Conservation (phyloP, 2,113 vertebrate species). For the Neogale vison region DNA sequence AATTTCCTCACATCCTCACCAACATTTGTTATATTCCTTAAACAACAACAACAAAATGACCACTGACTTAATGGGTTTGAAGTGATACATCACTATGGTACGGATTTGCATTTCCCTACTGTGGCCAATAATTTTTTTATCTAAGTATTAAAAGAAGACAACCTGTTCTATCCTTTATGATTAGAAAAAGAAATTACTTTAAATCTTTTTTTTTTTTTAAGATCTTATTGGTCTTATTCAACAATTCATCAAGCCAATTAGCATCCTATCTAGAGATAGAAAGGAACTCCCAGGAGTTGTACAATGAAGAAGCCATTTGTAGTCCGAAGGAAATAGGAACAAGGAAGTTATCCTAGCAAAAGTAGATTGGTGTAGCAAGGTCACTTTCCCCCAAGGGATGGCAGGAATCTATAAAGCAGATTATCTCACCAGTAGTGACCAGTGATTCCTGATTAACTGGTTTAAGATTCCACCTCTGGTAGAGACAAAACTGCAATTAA, state of each 20-base stretch:
- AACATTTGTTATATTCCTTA: background rate
- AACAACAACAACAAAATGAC: background rate
- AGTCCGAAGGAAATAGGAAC: background rate
- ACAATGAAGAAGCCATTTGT: background rate
- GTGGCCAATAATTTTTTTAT: background rate
- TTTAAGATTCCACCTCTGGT: background rate
- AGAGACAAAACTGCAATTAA: background rate
- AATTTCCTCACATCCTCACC: background rate
- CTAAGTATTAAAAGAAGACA: background rate
- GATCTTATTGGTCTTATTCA: background rate
- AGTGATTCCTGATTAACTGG: background rate
- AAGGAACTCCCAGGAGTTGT: background rate
- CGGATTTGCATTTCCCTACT: background rate
- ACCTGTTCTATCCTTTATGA: background rate
- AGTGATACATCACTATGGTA: background rate
- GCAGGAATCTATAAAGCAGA: background rate
- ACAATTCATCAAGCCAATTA: background rate
- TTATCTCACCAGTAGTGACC: background rate
- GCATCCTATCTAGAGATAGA: background rate
- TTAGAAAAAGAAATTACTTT: background rate
- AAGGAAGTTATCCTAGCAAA: background rate
- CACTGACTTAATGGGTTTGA: background rate
- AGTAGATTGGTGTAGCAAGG: background rate
- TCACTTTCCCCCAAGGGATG: background rate
- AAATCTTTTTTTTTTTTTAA: background rate